These are phyloP conservation scores for Diprion similis DNA, from an alignment of 1,140 invertebrate genomes.

Conservation along the genomic window DNA sequence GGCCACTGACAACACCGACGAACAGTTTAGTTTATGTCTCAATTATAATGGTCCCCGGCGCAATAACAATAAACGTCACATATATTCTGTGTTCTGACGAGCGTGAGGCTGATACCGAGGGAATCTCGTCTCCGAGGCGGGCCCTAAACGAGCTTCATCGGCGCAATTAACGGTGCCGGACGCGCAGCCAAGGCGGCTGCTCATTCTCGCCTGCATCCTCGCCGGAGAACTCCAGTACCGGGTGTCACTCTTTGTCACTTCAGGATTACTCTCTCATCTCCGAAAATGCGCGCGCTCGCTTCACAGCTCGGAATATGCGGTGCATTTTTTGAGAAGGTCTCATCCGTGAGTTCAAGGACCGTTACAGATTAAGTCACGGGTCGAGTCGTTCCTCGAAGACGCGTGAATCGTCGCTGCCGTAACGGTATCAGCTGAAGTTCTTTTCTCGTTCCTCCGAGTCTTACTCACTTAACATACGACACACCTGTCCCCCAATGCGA, in stretches of 20 bases:
- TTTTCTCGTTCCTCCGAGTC: neutral
- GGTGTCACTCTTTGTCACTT: slow-evolving; percentile 24
- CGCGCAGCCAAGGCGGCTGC: slow-evolving; percentile 19
- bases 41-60: slow-evolving; percentile 47
- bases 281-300: slow-evolving; percentile 26
- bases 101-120: slow-evolving; percentile 22
- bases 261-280: slow-evolving; percentile 40
- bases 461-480: slow-evolving; percentile 1
- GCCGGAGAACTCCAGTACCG: neutral
- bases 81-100: slow-evolving; percentile 33
- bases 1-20: neutral
- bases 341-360: neutral
- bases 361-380: neutral
- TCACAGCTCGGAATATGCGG: neutral
- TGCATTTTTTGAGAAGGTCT: neutral
- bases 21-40: slow-evolving; percentile 45
- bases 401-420: neutral
- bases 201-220: slow-evolving; percentile 21
- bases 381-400: neutral
- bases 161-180: slow-evolving; percentile 44
- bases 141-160: slow-evolving; percentile 43
- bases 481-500: neutral
- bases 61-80: slow-evolving; percentile 53
- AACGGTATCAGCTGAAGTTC: neutral
- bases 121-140: slow-evolving; percentile 38